Base-by-base conservation (phyloP, 2,113 vertebrate genomes). In the Alethe castanea region DNA sequence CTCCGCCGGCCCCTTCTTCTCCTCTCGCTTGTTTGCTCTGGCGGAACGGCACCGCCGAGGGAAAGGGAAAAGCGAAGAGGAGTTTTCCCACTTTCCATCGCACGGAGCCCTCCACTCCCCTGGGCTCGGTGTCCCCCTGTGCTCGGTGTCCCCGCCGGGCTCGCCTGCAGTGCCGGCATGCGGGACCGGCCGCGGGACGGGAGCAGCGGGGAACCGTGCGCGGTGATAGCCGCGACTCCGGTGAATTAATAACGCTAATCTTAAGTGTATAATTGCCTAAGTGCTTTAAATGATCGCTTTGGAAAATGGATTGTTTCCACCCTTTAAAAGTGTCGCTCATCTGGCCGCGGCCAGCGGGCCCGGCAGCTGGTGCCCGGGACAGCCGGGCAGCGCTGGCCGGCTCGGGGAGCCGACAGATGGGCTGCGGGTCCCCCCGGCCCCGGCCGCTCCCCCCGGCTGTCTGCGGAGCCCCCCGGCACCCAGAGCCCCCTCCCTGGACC, bases 281-380 rank as follows among this genome's bases (percentile, higher is more conserved):
- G 98, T 98, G 98, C 98, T 97, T 97, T 98, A 98, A 98, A 99
- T 98, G 98, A 98, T 98, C 98, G 97, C 98, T 98, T 98, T 97
- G 98, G 97, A 97, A 97, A 98, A 98, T 98, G 98, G 98, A 98
- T 98, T 98, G 98, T 98, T 98, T 98, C 97, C 98, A 97, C 96
- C 96, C 87, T 97, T 97, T 97, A 91, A 83, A 97, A 98, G 98
- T 97, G 98, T 97, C 97, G 97, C 98, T 98, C 97, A 97, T 91
- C 97, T 96, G 98, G 97, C 98, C 95, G 82, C 81, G 97, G 98
- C 98, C 96, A 98, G 98, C 97, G 98, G 96, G 97, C 96, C 96
- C 98, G 97, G 98, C 99, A 99, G 99, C 99, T 99, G 99, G 98
- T 98, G 96, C 98, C 98, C 98, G 98, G 98, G 97, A 98, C 97